Conservation (phyloP, 2,797 vertebrate species). For the Orientallactaga sibirica region DNA sequence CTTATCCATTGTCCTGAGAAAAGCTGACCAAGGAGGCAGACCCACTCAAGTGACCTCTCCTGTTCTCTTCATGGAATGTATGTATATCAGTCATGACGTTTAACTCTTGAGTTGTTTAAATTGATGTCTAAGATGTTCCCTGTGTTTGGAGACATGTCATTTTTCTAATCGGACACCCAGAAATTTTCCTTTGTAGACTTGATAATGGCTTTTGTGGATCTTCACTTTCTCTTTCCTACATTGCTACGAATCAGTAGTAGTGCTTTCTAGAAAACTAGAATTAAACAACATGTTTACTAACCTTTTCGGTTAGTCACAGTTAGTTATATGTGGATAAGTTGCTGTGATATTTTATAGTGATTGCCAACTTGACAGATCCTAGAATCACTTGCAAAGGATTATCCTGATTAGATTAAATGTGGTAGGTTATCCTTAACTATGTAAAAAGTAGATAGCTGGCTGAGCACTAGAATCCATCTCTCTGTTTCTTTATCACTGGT, state of each 20-base stretch:
- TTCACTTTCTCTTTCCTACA: neutral
- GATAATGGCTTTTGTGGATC: neutral
- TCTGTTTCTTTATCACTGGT: no score
- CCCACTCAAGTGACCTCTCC: neutral
- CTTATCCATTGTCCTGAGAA: neutral
- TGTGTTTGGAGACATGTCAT: neutral
- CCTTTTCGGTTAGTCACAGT: no score
- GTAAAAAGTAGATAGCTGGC: no score
- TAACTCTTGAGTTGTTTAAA: neutral
- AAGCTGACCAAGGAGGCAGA: fast-evolving
- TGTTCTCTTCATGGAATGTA: neutral
- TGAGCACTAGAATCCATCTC: no score
- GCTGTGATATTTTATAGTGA: no score
- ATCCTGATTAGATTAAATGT: no score
- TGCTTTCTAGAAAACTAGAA: no score
- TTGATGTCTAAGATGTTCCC: neutral
- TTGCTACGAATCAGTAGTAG: neutral
- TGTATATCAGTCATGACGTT: neutral
- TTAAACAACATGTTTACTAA: no score
- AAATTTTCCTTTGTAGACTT: neutral
- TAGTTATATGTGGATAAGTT: no score
- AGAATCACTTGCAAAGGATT: no score
- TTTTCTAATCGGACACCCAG: neutral
- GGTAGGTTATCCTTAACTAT: no score
- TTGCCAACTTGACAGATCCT: no score